phyloP scores from a whole-genome alignment of 1,140 invertebrate genomes.

The Rhyacophila brunnea region DNA sequence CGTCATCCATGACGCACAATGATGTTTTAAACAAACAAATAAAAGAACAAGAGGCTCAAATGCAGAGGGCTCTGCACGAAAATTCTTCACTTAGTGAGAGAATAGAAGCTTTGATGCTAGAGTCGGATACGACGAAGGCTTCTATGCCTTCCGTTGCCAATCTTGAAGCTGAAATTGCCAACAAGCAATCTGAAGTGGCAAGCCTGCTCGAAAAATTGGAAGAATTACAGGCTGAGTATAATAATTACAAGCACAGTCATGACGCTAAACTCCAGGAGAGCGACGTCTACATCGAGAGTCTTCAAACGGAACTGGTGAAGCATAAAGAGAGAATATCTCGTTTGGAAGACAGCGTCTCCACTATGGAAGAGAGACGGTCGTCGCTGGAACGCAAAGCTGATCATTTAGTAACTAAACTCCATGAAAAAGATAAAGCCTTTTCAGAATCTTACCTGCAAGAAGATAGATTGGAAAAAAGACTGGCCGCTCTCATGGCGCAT shows the following conservation, averaged over 20 bases:
- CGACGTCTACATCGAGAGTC: slow-evolving; percentile 68
- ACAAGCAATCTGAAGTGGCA: slow-evolving; percentile 44
- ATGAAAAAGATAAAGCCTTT: slow-evolving; percentile 54
- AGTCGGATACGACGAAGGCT: slow-evolving; percentile 16
- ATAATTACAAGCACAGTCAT: slow-evolving; percentile 46
- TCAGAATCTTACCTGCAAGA: slow-evolving; percentile 56
- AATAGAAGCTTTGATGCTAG: slow-evolving; percentile 3
- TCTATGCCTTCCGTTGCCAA: slow-evolving; percentile 41
- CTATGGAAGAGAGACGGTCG: slow-evolving; percentile 55
- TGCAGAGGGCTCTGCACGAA: background rate
- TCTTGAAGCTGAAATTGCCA: slow-evolving; percentile 46
- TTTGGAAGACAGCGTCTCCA: slow-evolving; percentile 59
- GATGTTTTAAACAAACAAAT: background rate
- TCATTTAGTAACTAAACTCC: slow-evolving; percentile 55
- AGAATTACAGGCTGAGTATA: slow-evolving; percentile 41
- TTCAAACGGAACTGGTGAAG: slow-evolving; percentile 65
- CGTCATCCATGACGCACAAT: background rate
- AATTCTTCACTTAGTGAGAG: slow-evolving; percentile 7
- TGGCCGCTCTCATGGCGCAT: slow-evolving; percentile 55
- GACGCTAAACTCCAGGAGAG: slow-evolving; percentile 70
- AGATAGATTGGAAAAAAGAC: slow-evolving; percentile 54
- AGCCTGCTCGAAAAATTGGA: slow-evolving; percentile 43
- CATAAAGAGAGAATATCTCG: slow-evolving; percentile 59
- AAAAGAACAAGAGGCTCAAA: slow-evolving; percentile 13
- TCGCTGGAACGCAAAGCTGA: slow-evolving; percentile 56